Evolutionary conservation across 2,797 vertebrate genomes (phyloP).

Genomic region (Pipistrellus pygmaeus): DNA sequence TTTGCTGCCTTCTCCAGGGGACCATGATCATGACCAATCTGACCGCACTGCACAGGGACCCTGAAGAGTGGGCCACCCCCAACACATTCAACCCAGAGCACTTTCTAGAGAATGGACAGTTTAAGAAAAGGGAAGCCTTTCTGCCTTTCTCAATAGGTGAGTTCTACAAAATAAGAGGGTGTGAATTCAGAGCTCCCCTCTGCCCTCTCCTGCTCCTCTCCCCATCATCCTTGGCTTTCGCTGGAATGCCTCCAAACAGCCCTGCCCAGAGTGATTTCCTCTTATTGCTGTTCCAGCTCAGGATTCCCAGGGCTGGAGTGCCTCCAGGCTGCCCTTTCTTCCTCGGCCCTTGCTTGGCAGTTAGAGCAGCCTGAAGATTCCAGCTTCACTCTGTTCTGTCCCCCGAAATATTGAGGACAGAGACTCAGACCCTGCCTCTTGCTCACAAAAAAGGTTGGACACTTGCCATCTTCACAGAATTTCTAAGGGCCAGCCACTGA

Average conservation of each 20-base stretch:
- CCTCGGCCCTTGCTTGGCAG: not conserved
- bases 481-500: not conserved
- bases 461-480: not conserved
- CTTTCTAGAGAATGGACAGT: constrained; percentile 92
- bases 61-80: constrained; percentile 92
- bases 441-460: not conserved
- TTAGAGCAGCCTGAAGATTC: not conserved
- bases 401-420: not conserved
- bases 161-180: not conserved
- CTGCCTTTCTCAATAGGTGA: constrained; percentile 94
- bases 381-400: not conserved
- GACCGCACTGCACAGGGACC: constrained; percentile 91
- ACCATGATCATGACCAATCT: constrained; percentile 87
- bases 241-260: not conserved
- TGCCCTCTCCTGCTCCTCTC: not conserved
- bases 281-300: fast-evolving
- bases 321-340: not conserved
- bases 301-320: not conserved
- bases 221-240: not conserved
- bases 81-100: constrained; percentile 92
- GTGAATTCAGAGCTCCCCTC: not conserved
- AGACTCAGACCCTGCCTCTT: not conserved
- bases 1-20: constrained; percentile 85
- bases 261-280: not conserved
- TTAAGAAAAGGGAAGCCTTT: constrained; percentile 90